Evolutionary conservation across 2,113 vertebrate genomes (phyloP).

Genomic region (Mionectes macconnelli): DNA sequence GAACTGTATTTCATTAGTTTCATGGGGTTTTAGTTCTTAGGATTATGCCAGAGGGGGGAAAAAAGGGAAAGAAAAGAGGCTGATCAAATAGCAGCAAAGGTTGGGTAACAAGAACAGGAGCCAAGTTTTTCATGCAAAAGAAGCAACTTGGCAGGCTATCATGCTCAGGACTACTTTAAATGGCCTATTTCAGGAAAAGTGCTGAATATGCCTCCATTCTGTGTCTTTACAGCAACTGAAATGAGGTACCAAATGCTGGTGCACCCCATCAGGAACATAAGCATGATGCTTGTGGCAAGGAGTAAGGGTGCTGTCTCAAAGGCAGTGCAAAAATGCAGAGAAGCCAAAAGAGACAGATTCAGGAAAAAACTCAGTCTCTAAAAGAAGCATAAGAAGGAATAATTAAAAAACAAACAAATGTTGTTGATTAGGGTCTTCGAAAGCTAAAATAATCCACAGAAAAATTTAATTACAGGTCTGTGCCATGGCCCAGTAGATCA

Average conservation of each 20-base stretch:
- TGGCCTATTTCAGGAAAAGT: not conserved
- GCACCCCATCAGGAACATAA: not conserved
- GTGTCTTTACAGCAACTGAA: not conserved
- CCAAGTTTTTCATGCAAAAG: not conserved
- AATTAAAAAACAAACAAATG: not conserved
- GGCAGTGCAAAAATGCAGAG: not conserved
- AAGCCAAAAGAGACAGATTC: not conserved
- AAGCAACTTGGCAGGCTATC: not conserved
- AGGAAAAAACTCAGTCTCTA: not conserved
- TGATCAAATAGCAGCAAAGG: not conserved
- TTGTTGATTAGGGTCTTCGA: not conserved
- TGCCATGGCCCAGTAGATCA: not conserved
- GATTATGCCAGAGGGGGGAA: not conserved
- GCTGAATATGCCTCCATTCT: not conserved
- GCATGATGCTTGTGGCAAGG: not conserved
- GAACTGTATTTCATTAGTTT: not conserved
- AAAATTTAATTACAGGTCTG: not conserved
- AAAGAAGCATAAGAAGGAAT: not conserved
- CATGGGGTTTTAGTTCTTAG: not conserved
- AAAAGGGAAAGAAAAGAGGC: not conserved
- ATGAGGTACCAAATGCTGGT: not conserved
- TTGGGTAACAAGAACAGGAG: not conserved
- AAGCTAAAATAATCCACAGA: not conserved
- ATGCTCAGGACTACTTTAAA: not conserved
- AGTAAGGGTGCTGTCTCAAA: not conserved